Base-by-base conservation (phyloP, 2,797 vertebrate species). In the Amphiprion clarkii region DNA sequence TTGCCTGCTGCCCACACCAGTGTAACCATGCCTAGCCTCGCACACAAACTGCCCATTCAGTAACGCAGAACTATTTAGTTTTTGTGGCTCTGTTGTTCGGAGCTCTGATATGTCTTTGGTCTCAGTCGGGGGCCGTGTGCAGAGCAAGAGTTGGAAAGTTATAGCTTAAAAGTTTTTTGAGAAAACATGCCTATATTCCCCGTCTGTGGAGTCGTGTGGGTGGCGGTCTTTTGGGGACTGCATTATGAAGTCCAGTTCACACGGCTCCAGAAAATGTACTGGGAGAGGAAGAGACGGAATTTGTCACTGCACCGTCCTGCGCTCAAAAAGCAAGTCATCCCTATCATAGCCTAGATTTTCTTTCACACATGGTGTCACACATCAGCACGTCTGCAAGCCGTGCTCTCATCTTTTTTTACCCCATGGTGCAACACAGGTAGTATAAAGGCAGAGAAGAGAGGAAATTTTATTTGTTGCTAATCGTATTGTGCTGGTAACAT, bases 241-340 rank as follows among this genome's bases (percentile, higher is more conserved):
- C 39, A 55, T 82, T 46, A 70, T 71, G 12, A 83, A 66, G 76
- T 84, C 73, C 56, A 52, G 74, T 68, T 85, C 54, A 67, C 60
- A 80, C 69, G 8, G 54, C 58, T 65, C 67, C 49, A 57, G 66
- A 62, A 77, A 68, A 75, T 72, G 19, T 51, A 65, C 46, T 65
- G 55, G 67, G 33, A 75, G 65, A 63, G 21, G 49, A 72, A 81
- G 54, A 76, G 53, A 72, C 60, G 60, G 72, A 82, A 74, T 79
- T 62, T 77, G 59, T 63, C 51, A 46, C 23, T 62, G 49, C 23
- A 27, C 21, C 44, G 1, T 23, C 61, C 81, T 81, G 64, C 49
- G 61, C 59, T 73, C 39, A 64, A 67, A 76, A 80, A 80, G 73
- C 51, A 55, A 76, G 42, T 36, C 29, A 60, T 61, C 29, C 78